A percentile compares a stretch with the other conserved stretches of the same genome.
phyloP scores from a whole-genome alignment of 2,888 invertebrate species.

The Ennomos fuscantarius region DNA sequence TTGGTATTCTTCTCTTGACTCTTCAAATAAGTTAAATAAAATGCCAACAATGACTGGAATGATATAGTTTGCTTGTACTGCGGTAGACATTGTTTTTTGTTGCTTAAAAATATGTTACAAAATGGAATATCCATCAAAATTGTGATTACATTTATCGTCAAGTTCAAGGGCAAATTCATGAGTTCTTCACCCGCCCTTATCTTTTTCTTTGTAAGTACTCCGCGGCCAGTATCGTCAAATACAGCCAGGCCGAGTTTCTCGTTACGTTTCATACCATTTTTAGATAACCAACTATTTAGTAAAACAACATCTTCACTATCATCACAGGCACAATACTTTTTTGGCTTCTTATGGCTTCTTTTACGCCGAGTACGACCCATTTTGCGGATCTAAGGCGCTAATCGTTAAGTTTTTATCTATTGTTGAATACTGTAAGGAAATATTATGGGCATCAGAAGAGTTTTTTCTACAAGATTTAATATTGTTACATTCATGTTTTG shows the following conservation, averaged over 20 bases:
- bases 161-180: constrained; percentile 85
- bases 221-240: constrained; percentile 90
- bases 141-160: constrained; percentile 86
- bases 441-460: too few species aligned
- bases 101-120: constrained; percentile 77
- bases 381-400: background rate
- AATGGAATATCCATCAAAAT: constrained; percentile 81
- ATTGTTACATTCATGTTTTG: too few species aligned
- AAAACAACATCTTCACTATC: constrained; percentile 67
- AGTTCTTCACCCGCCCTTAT: constrained; percentile 85
- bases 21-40: constrained; percentile 89
- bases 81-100: constrained; percentile 72
- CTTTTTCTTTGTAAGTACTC: constrained; percentile 86
- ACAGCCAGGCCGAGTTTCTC: constrained; percentile 83
- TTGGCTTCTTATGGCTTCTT: constrained; percentile 61
- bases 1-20: constrained; percentile 81
- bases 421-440: background rate
- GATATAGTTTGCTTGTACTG: constrained; percentile 71
- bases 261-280: constrained; percentile 83
- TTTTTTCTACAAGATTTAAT: too few species aligned
- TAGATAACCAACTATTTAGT: constrained; percentile 82
- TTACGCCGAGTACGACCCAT: constrained; percentile 84
- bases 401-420: background rate
- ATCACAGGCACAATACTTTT: constrained; percentile 66
- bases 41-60: constrained; percentile 90